Conservation (phyloP, 2,888 invertebrate species). For the Trachelus troglodyta region DNA sequence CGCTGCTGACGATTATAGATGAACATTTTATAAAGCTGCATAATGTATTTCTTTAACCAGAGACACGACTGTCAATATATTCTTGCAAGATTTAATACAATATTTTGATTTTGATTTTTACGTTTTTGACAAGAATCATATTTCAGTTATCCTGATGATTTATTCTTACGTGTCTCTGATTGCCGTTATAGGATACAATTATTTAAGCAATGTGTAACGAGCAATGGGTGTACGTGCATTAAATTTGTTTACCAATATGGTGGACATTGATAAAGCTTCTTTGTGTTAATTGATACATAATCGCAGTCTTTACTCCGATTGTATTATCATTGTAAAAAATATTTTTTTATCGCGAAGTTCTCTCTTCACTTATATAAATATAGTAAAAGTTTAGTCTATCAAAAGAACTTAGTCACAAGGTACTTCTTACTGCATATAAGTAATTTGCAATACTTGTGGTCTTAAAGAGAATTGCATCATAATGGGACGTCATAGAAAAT, state of each 20-base stretch:
- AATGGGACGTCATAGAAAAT: not conserved
- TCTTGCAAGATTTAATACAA: not conserved
- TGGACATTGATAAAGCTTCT: not conserved
- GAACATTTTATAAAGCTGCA: not conserved
- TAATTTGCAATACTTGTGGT: not conserved
- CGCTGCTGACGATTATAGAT: not conserved
- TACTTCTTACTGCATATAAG: too few relatives aligned
- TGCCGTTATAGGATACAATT: not conserved
- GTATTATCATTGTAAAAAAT: not conserved
- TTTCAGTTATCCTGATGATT: not conserved
- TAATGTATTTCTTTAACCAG: not conserved
- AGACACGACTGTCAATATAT: not conserved
- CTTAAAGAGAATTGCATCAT: not conserved
- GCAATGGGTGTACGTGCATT: not conserved
- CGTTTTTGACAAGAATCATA: not conserved
- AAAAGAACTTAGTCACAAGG: not conserved
- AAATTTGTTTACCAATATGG: not conserved
- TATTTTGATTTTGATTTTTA: not conserved
- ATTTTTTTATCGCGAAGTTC: not conserved
- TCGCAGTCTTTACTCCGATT: not conserved
- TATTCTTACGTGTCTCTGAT: not conserved
- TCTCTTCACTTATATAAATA: not conserved
- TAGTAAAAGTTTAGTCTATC: not conserved
- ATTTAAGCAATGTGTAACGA: not conserved
- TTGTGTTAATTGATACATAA: not conserved